A percentile compares a stretch with the other conserved stretches of the same genome.
phyloP scores from a whole-genome alignment of 2,113 vertebrate species.

The Pagrus major region DNA sequence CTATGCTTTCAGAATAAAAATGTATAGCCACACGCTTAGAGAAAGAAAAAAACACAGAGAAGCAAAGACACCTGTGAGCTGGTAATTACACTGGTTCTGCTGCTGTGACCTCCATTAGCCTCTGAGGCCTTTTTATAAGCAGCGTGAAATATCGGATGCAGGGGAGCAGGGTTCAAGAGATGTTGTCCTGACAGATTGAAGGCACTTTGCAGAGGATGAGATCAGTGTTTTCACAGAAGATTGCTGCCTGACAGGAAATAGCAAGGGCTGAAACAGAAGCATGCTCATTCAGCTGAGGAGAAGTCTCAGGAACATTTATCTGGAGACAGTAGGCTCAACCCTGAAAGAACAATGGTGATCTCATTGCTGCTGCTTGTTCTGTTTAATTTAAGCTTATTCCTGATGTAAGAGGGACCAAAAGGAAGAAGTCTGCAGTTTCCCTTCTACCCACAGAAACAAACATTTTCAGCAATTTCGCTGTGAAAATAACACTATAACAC shows the following conservation, averaged over 20 bases:
- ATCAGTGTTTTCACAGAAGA: constrained; percentile 36
- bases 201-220: constrained; percentile 32
- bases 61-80: constrained; percentile 8
- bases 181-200: constrained; percentile 23
- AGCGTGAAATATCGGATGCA: constrained; percentile 23
- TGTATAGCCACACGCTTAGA: background rate
- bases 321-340: constrained; percentile 16
- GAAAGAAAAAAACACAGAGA: background rate
- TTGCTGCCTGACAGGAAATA: constrained; percentile 21
- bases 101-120: constrained; percentile 44
- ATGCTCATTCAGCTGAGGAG: constrained; percentile 22
- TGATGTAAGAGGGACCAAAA: constrained; percentile 12
- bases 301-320: constrained; percentile 31
- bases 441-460: constrained; percentile 1
- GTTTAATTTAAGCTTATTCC: constrained; percentile 36
- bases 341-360: constrained; percentile 13
- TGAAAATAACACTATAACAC: background rate
- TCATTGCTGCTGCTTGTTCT: constrained; percentile 21
- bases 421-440: background rate
- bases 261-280: background rate
- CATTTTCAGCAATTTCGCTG: background rate
- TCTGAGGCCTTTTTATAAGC: constrained; percentile 25
- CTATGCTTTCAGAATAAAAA: background rate
- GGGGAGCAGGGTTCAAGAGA: constrained; percentile 31
- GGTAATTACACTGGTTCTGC: constrained; percentile 26